Evolutionary conservation across 2,888 invertebrate species (phyloP).

Genomic region (Polyommatus iphigenia): DNA sequence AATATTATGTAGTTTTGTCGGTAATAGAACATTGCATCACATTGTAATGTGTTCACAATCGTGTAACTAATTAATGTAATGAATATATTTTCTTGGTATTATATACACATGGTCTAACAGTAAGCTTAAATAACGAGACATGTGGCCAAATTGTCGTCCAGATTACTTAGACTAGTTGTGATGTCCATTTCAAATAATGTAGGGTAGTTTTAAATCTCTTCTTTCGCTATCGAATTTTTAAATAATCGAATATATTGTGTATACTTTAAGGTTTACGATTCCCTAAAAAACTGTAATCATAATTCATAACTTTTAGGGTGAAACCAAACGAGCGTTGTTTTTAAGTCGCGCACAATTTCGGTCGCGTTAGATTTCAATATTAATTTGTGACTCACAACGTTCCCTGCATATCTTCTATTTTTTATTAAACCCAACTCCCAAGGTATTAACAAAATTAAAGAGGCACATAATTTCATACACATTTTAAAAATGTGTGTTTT

Average conservation of each 20-base stretch:
- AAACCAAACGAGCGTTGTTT: not conserved
- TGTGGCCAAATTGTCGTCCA: constrained; percentile 79
- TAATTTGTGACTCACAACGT: not conserved
- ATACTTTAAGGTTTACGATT: not conserved
- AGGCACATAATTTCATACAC: not conserved
- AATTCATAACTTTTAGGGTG: not conserved
- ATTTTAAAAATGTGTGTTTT: too few relatives aligned
- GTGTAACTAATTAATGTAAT: constrained; percentile 37
- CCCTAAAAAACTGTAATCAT: not conserved
- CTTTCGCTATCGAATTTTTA: constrained; percentile 10
- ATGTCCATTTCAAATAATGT: constrained; percentile 39
- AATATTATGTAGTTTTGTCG: constrained; percentile 2
- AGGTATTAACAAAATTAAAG: not conserved
- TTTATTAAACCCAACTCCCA: not conserved
- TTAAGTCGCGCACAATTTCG: not conserved
- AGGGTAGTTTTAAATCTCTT: constrained; percentile 18
- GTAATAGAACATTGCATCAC: constrained; percentile 20
- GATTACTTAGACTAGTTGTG: constrained; percentile 48
- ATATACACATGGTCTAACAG: constrained; percentile 39
- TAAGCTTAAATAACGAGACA: constrained; percentile 50
- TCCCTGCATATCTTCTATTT: not conserved
- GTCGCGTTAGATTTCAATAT: not conserved
- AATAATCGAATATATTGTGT: constrained; percentile 10
- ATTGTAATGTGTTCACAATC: constrained; percentile 37
- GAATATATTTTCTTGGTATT: constrained; percentile 46